Evolutionary conservation across 2,113 vertebrate species (phyloP).

Genomic region (Ictidomys tridecemlineatus): DNA sequence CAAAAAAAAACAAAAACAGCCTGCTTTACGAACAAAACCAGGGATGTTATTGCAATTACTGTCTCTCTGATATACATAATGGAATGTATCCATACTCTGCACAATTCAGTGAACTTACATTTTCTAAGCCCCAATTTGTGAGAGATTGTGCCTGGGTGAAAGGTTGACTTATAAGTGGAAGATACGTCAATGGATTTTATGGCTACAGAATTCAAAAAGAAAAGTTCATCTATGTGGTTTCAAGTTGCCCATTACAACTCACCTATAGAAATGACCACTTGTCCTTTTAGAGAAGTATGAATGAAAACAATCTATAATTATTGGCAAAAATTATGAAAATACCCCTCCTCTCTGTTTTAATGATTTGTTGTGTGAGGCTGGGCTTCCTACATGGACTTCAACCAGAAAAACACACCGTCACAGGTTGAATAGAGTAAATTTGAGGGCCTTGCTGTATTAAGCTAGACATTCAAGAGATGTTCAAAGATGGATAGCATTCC

Average conservation of each 20-base stretch:
- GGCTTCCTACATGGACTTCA: not conserved
- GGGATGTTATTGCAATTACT: not conserved
- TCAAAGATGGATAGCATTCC: not conserved
- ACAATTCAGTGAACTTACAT: not conserved
- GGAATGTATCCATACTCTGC: not conserved
- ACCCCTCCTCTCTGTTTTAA: not conserved
- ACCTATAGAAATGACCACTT: not conserved
- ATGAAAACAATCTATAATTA: not conserved
- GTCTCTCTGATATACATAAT: not conserved
- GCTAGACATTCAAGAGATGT: not conserved
- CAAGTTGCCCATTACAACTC: not conserved
- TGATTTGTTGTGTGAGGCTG: not conserved
- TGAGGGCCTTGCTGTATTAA: not conserved
- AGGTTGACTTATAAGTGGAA: not conserved
- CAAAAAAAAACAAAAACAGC: not conserved
- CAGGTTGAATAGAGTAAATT: not conserved
- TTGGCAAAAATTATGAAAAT: not conserved
- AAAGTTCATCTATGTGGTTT: not conserved
- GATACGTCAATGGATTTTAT: not conserved
- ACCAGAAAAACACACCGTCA: not conserved
- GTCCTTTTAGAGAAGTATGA: not conserved
- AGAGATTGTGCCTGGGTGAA: not conserved
- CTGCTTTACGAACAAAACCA: not conserved
- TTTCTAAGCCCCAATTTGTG: not conserved
- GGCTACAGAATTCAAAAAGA: not conserved